Evolutionary conservation across 2,888 invertebrate species (phyloP), one percentile per base, ranked within the genome.

Genomic region (Andricus quercusramuli): DNA sequence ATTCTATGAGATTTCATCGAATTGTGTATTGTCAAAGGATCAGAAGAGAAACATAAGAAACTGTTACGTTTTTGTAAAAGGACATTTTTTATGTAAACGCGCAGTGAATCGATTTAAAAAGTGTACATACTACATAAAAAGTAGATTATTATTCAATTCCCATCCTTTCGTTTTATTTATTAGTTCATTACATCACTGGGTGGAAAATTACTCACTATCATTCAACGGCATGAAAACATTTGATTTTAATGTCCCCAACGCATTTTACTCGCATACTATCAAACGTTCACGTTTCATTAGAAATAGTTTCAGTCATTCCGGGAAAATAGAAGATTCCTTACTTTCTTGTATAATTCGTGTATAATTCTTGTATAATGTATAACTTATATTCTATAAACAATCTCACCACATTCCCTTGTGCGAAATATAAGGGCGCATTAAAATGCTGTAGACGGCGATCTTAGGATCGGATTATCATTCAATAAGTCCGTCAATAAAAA

Each of bases 71-170:
- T 70, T 56, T 56, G 29, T 74, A 29, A 47, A 68, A 44, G 68
- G 17, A 74, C 29, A 51, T 74, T 74, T 74, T 74, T 74, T n/a
- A 74, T 74, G 29, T 74, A 56, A 74, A 51, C 41, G 70, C 47
- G 11, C 32, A 25, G 32, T 74, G 29, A 74, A 74, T 47, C 70
- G 51, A 70, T 70, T 70, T 74, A 51, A 74, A 74, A 56, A 51
- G 32, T 74, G 70, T 74, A 74, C 70, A 74, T 74, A 74, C 70
- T 51, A 74, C 70, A 51, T 74, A 74, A 74, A 74, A 70, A 29
- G 70, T 74, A 51, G 20, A 74, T 70, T 47, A 47, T 74, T 74
- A 74, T 74, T 74, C n/a, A 74, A 74, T 74, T n/a, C 51, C 47
- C 32, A 51, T 74, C 47, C 47, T 74, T 51, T 25, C 25, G 62